Evolutionary conservation across 2,888 invertebrate species (phyloP), one percentile per base, ranked within the genome.

Genomic region (Carabus problematicus): DNA sequence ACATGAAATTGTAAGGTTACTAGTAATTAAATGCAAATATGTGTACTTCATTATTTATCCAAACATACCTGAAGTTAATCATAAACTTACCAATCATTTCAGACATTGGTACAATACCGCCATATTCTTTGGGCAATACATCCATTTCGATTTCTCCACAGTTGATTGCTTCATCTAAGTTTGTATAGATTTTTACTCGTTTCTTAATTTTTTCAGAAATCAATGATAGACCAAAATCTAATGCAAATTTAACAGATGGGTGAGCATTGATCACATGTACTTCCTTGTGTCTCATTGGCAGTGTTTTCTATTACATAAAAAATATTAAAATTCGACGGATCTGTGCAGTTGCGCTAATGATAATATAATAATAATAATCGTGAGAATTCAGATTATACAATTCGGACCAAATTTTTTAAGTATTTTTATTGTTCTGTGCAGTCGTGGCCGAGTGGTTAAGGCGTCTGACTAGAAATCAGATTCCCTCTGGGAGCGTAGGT

Each of bases 401-500:
- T 29, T 29, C 6, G 3, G 2, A 6, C 29, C 3, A 29, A 29
- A 29, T 29, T 29, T 29, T 2, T 29, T 3, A 29, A 29, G 29
- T 29, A 29, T 29, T 29, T 3, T 29, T 29, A 6, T 29, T 29
- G 6, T 3, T 3, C 2, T 29, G 6, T 29, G 90, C 90, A 90
- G 90, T 88, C 89, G 89, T 91, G 90, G 91, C 90, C 90, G 91
- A 91, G 91, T 89, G 91, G 91, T 91, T 91, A 91, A 91, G 90
- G 91, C 91, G 91, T 90, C 90, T 91, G 91, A 91, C 91, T 91
- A 89, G 91, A 91, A 91, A 91, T 91, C 91, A 90, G 90, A 90
- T 91, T 91, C 91, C 91, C 91, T 91, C 90, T 91, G 90, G 91
- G 91, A 91, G 91, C 91, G 91, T 90, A 91, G 91, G 91, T 91